Evolutionary conservation across 2,888 invertebrate genomes (phyloP).

Genomic region (Eupithecia inturbata): DNA sequence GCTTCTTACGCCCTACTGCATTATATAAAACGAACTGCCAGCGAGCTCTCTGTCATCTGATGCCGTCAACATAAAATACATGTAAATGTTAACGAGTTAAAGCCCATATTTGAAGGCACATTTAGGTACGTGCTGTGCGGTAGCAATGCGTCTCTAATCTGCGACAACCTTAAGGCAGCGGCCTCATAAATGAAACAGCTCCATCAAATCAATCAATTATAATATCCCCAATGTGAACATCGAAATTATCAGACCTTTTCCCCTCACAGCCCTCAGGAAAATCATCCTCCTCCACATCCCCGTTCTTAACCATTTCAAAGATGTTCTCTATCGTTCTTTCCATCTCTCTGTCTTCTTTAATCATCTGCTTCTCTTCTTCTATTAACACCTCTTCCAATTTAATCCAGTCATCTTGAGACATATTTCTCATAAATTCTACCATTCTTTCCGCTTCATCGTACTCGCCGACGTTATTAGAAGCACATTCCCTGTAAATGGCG

Average conservation of each 20-base stretch:
- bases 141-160: no score
- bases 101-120: no score
- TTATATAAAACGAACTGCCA: no score
- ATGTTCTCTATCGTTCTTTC: constrained; percentile 35
- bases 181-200: constrained; percentile 3
- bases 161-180: background rate
- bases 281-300: constrained; percentile 24
- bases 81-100: no score
- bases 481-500: constrained; percentile 7
- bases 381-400: constrained; percentile 21
- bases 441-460: background rate
- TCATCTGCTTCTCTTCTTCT: constrained; percentile 28
- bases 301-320: constrained; percentile 30
- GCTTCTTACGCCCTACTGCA: no score
- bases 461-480: background rate
- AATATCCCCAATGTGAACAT: constrained; percentile 31
- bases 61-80: no score
- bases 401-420: constrained; percentile 17
- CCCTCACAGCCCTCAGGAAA: constrained; percentile 33
- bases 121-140: no score
- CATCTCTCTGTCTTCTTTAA: constrained; percentile 33
- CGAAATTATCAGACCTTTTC: constrained; percentile 30
- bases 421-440: background rate
- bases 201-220: constrained; percentile 24
- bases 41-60: no score